A percentile compares a stretch with the other conserved stretches of the same genome.
These are phyloP conservation scores for Callithrix jacchus DNA, from an alignment of 2,113 vertebrate species.

Conservation along the genomic window DNA sequence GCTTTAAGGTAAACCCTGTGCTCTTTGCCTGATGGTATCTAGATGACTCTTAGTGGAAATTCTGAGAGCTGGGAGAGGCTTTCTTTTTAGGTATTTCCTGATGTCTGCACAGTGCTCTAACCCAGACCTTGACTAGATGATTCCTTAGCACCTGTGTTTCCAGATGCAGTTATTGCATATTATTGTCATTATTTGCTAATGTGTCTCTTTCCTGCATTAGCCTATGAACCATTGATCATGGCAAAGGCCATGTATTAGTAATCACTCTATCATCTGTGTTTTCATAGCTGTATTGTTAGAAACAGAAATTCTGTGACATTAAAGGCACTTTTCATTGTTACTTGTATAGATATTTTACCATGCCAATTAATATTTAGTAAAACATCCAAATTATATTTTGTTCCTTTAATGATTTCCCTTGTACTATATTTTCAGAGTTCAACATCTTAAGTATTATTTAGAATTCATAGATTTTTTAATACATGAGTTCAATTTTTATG, in stretches of 20 bases:
- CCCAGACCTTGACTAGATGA: neutral
- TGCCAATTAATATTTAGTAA: constrained; percentile 12
- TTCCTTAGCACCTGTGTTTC: neutral
- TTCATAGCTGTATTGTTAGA: neutral
- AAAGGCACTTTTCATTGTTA: constrained; percentile 11
- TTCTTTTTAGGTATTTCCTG: neutral
- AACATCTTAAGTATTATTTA: neutral
- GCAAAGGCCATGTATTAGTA: neutral
- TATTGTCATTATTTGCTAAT: constrained; percentile 1
- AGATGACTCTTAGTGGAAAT: neutral
- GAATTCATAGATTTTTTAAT: constrained; percentile 13
- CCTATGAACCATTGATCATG: neutral
- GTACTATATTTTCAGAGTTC: neutral
- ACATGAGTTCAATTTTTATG: neutral
- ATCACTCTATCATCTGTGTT: neutral
- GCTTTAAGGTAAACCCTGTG: neutral
- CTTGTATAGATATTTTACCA: neutral
- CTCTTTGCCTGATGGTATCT: neutral
- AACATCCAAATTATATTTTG: neutral
- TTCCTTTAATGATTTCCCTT: neutral
- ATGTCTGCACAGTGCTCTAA: neutral
- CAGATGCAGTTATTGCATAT: neutral
- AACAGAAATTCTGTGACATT: neutral
- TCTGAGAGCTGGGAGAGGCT: neutral
- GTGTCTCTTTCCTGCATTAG: neutral